Base-by-base conservation (phyloP, 1,140 invertebrate species). In the Apis mellifera region DNA sequence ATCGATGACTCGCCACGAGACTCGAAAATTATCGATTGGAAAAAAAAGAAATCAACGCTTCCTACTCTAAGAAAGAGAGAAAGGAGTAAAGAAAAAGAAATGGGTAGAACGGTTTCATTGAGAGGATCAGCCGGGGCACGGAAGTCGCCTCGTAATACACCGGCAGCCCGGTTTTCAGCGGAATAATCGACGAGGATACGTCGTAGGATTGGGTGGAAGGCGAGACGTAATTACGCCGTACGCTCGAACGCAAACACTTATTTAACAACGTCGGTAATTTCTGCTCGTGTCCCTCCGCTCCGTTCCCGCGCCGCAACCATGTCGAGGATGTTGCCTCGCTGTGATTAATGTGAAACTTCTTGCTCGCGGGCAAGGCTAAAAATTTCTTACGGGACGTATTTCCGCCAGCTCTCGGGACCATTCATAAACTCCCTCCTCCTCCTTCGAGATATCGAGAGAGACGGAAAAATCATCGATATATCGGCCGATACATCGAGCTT, bases 261-360 rank as follows among this genome's bases (percentile, higher is more conserved):
- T 72, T 79, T 79, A 79, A 72, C 77, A 62, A 72, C 77, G 77
- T 68, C 68, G 68, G 77, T 79, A 84, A 76, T 80, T 84, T 60
- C 83, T 72, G 66, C 78, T 42, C 59, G 15, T 74, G 65, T 73
- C 64, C 55, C 59, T n/a, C 75, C 55, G 26, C 21, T 21, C 32
- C 32, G 54, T 59, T 50, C 66, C 48, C 76, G 72, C 66, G 62
- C 73, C 70, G 19, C 70, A 55, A 65, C 15, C 21, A 32, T 11
- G 21, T 21, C 21, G 76, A 78, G 65, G 85, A 86, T 85, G 78
- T 66, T 85, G 66, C 59, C 75, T 52, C 59, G 78, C 72, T 72
- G 85, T 80, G 78, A 80, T 80, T 86, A 86, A 87, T 85, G 85
- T 75, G 85, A 73, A 86, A 72, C 79, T 72, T 79, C 60, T 80